Base-by-base conservation (phyloP, 2,113 vertebrate genomes). In the Catharus fuscescens region DNA sequence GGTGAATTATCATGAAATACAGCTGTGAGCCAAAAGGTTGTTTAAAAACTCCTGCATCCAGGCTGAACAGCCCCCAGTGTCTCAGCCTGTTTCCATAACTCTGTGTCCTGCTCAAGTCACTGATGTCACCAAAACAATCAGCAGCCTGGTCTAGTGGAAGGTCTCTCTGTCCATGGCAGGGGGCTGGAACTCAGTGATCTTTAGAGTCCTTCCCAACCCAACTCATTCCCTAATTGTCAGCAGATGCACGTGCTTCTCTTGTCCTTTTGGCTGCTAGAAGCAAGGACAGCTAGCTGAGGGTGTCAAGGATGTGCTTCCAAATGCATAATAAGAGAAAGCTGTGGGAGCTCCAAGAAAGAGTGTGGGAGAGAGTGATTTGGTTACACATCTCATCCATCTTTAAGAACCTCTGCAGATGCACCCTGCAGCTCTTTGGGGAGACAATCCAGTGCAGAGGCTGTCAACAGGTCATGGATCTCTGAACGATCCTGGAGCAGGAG, bases 161-260 rank as follows among this genome's bases (percentile, higher is more conserved):
- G 5, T 19, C 17, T 42, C 18, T 18, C 31, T 50, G 18, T 23
- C 34, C 18, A 20, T 29, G 24, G 15, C 3, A 13, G 32, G 6
- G 5, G 10, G 1, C 8, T 64, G 31, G 44, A 64, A 14, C 3
- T 20, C 44, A 54, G 13, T 57, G 18, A 50, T 8, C 28, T 64
- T 57, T 17, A 44, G 26, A 26, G 18, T 70, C 9, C 23, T 62
- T 70, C 57, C 64, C 50, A 77, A 24, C 14, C 26, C 47, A 69
- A 21, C 12, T 21, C 18, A 57, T 42, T 50, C 64, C 38, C 25
- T 44, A 36, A 20, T 29, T 44, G 5, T 14, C 50, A 25, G 13
- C 42, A 11, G 32, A 66, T 25, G 4, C 0, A 1, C 1, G 7
- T 59, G 26, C 23, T 85, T 59, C 4, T 1, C 42, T 28, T 5